Evolutionary conservation across 2,797 vertebrate genomes (phyloP), one percentile per base, ranked within the genome.

Genomic region (Carcharodon carcharias): DNA sequence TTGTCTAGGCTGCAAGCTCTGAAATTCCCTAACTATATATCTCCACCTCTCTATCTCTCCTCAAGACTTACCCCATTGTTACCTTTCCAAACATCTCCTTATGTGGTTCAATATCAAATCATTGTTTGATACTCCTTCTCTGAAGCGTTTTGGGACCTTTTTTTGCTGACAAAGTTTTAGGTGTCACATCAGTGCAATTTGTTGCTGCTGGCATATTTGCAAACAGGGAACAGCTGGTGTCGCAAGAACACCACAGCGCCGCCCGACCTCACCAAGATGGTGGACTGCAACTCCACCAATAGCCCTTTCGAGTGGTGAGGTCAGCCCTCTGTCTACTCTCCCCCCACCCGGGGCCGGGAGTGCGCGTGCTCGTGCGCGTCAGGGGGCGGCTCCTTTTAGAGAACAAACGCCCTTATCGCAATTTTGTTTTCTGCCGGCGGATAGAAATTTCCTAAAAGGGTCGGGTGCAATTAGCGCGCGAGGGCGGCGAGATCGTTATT

Each of bases 401-500:
- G 97, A 97, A 97, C 97, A 97, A 97, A 97, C 98, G 97, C 96
- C 96, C 96, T 97, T 97, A 97, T 97, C 98, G 97, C 98, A 98
- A 98, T 98, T 98, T 98, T 98, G 98, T 97, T 97, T 98, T 98
- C 97, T 98, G 98, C 98, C 98, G 97, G 31, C 89, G 58, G 58
- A 6, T 92, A 92, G 56, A 92, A 63, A 63, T 61, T 2, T 31
- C 0, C 31, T n/a, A n/a, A 92, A 56, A 61, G 54, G 54, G 56
- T 12, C 50, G 87, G 87, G 87, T 1, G 14, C 6, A 40, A n/a
- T 40, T 21, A 40, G n/a, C 61, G 40, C 56, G 88, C 56, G 56
- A 35, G 18, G 31, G 56, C 9, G 58, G 88, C 26, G 50, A 26
- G 87, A n/a, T 0, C 58, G 16, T 9, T 26, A 67, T 45, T 67